phyloP scores from a whole-genome alignment of 1,140 invertebrate species.

The Homarus americanus region DNA sequence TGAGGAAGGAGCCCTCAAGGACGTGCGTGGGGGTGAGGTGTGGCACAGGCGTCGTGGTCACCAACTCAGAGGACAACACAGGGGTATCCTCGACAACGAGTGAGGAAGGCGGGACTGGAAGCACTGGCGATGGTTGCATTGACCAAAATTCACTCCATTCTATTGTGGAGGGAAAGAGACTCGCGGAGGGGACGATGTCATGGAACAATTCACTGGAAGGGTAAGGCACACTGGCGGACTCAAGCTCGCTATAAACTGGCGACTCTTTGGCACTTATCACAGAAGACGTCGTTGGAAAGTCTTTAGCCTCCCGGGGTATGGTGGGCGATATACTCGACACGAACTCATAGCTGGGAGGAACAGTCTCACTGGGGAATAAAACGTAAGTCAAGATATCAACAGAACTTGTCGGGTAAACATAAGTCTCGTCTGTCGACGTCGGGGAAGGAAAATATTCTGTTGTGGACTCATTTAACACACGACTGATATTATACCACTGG shows the following conservation, averaged over 20 bases:
- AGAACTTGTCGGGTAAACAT: slow-evolving; percentile 39
- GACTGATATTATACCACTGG: slow-evolving; percentile 30
- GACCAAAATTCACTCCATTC: slow-evolving; percentile 27
- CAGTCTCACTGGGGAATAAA: neutral
- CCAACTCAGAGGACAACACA: slow-evolving; percentile 13
- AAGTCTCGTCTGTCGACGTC: slow-evolving; percentile 11
- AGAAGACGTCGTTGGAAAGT: slow-evolving; percentile 33
- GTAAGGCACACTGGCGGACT: slow-evolving; percentile 59
- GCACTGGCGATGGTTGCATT: slow-evolving; percentile 61
- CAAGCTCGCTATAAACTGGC: slow-evolving; percentile 1
- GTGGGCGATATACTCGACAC: neutral
- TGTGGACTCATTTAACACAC: neutral
- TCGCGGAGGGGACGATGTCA: slow-evolving; percentile 10
- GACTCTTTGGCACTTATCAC: slow-evolving; percentile 63
- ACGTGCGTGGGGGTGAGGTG: neutral
- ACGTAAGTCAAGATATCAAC: neutral
- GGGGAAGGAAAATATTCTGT: slow-evolving; percentile 9
- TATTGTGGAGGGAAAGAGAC: slow-evolving; percentile 18
- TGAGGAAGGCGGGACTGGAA: slow-evolving; percentile 60
- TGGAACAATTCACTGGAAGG: slow-evolving; percentile 33
- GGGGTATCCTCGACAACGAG: neutral
- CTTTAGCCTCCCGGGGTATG: neutral
- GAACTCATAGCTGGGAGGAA: slow-evolving; percentile 11
- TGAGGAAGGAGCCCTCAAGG: slow-evolving; percentile 38
- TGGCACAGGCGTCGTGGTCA: slow-evolving; percentile 9